These are phyloP conservation scores for Erynnis tages DNA, from an alignment of 2,888 invertebrate genomes.

Conservation along the genomic window DNA sequence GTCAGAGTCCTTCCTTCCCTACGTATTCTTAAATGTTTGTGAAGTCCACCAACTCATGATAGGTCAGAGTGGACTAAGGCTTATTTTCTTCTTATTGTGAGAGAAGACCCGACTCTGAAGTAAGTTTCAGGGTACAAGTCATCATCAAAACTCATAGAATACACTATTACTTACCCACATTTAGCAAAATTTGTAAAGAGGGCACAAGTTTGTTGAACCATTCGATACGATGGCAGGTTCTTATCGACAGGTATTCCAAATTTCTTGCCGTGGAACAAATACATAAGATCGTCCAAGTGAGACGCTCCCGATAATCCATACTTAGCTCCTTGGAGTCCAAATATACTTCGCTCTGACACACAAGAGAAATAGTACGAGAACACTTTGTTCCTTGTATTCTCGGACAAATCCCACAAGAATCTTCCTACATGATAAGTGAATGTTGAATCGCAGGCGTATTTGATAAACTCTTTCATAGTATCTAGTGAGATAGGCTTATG, in stretches of 20 bases:
- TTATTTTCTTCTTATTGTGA: too few species aligned
- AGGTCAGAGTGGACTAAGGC: too few species aligned
- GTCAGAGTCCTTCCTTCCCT: too few species aligned
- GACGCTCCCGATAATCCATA: conserved; percentile 30
- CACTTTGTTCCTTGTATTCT: conserved; percentile 31
- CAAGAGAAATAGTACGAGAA: conserved; percentile 46
- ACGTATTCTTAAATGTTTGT: too few species aligned
- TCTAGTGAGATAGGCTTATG: background rate
- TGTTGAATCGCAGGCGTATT: background rate
- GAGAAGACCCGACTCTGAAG: too few species aligned
- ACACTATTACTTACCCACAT: conserved; percentile 28
- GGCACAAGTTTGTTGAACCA: conserved; percentile 19
- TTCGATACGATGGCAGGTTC: conserved; percentile 26
- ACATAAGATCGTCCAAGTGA: conserved; percentile 35
- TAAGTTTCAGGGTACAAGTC: too few species aligned
- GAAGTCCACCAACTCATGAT: too few species aligned
- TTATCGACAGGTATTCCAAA: conserved; percentile 28
- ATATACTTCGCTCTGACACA: conserved; percentile 42
- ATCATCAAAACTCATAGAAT: background rate
- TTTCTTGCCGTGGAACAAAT: conserved; percentile 33
- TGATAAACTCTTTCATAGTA: conserved; percentile 4
- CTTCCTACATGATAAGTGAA: conserved; percentile 32
- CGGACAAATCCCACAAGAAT: conserved; percentile 35
- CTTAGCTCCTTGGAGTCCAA: conserved; percentile 25
- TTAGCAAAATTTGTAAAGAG: conserved; percentile 38